Percentiles rank a stretch among this genome's conserved stretches.
Conservation (phyloP, 2,113 vertebrate species). For the Plestiodon gilberti region DNA sequence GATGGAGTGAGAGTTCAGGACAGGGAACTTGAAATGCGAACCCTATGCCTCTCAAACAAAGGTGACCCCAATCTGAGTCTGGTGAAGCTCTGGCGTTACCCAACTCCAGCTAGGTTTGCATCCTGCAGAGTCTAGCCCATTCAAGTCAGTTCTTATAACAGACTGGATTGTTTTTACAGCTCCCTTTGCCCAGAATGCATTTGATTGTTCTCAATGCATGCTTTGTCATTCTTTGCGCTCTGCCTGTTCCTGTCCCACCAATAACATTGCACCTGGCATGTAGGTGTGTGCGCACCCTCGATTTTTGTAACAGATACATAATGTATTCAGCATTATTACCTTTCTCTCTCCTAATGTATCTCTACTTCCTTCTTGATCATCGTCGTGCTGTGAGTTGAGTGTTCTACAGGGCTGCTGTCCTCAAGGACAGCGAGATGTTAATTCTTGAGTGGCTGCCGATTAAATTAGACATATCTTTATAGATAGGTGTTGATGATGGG, state of each 20-base stretch:
- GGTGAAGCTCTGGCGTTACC: too few relatives aligned
- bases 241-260: neutral
- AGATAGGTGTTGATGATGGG: too few relatives aligned
- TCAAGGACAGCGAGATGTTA: constrained; percentile 52
- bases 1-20: too few relatives aligned
- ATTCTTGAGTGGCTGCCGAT: constrained; percentile 57
- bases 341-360: constrained; percentile 37
- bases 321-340: constrained; percentile 36
- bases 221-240: neutral
- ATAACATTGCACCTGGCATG: neutral
- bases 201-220: neutral
- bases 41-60: too few relatives aligned
- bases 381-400: constrained; percentile 31
- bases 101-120: too few relatives aligned
- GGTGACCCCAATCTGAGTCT: too few relatives aligned
- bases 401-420: constrained; percentile 67
- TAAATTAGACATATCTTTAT: constrained; percentile 71
- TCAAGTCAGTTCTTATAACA: neutral
- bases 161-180: neutral
- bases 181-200: neutral
- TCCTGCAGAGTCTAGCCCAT: too few relatives aligned
- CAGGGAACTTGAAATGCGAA: too few relatives aligned
- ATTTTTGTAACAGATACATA: constrained; percentile 28
- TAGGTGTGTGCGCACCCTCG: constrained; percentile 18
- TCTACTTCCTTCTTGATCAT: constrained; percentile 44